Conservation (phyloP, 2,888 invertebrate species). For the Cistogaster globosa region DNA sequence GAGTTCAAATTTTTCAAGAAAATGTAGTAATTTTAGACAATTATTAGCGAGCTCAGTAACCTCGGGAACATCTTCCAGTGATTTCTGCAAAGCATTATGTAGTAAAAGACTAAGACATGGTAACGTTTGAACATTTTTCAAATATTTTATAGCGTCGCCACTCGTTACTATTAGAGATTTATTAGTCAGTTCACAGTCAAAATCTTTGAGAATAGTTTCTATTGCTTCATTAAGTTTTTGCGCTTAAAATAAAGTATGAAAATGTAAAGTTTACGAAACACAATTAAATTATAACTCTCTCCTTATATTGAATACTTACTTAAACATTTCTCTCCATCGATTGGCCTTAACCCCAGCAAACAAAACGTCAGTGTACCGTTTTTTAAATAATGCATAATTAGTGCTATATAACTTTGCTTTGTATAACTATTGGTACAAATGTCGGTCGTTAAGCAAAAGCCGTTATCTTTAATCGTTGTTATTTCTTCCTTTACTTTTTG, state of each 20-base stretch:
- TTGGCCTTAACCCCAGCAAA: slow-evolving; percentile 2
- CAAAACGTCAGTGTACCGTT: neutral
- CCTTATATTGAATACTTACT: neutral
- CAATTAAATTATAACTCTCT: too few relatives aligned
- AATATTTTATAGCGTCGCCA: neutral
- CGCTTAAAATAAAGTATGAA: neutral
- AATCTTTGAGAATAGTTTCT: neutral
- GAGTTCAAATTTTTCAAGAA: neutral
- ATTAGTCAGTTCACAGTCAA: slow-evolving; percentile 7
- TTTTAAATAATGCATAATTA: slow-evolving; percentile 12
- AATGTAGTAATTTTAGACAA: neutral
- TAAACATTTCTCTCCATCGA: neutral
- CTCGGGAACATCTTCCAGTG: neutral
- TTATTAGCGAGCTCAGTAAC: neutral
- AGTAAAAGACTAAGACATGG: slow-evolving; percentile 2
- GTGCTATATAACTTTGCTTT: neutral
- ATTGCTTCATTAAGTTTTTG: neutral
- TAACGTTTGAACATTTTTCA: neutral
- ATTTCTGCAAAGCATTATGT: neutral
- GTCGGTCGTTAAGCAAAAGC: neutral
- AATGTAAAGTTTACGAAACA: too few relatives aligned
- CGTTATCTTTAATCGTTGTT: neutral
- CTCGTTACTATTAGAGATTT: slow-evolving; percentile 3
- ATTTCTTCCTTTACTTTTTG: neutral
- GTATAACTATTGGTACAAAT: neutral